These are phyloP conservation scores for Diarsia mendica DNA, from an alignment of 2,888 invertebrate species.

Conservation along the genomic window DNA sequence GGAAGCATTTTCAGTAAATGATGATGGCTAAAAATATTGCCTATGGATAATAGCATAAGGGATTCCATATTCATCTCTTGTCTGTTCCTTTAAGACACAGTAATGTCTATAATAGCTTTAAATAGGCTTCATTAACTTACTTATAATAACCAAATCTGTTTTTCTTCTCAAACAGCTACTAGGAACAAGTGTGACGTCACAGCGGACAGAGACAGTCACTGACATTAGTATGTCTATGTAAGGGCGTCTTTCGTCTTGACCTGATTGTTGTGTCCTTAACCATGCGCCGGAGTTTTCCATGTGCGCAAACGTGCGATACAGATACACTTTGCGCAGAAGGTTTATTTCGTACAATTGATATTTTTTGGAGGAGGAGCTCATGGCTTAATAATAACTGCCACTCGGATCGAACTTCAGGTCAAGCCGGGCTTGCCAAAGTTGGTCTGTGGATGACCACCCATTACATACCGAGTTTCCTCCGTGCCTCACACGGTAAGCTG, in stretches of 20 bases:
- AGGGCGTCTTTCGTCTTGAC: conserved; percentile 74
- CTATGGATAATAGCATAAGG: neutral
- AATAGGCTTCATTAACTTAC: no score
- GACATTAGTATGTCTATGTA: conserved; percentile 75
- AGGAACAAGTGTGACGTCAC: conserved; percentile 52
- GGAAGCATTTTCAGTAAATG: neutral
- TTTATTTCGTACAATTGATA: no score
- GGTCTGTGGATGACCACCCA: no score
- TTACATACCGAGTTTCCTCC: no score
- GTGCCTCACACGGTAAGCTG: no score
- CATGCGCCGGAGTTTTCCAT: conserved; percentile 62
- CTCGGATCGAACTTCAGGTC: no score
- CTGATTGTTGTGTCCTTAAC: conserved; percentile 76
- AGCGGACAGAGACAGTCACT: conserved; percentile 30
- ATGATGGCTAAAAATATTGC: neutral
- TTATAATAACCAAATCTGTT: neutral
- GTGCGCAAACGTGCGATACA: conserved; percentile 35
- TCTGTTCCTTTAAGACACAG: neutral
- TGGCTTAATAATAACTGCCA: no score
- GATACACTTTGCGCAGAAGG: conserved; percentile 24
- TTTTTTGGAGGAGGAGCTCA: no score
- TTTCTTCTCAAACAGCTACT: conserved; percentile 35
- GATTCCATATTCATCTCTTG: neutral
- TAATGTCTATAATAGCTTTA: neutral
- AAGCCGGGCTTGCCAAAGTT: no score